Evolutionary conservation across 2,888 invertebrate species (phyloP).

Genomic region (Apamea monoglypha): DNA sequence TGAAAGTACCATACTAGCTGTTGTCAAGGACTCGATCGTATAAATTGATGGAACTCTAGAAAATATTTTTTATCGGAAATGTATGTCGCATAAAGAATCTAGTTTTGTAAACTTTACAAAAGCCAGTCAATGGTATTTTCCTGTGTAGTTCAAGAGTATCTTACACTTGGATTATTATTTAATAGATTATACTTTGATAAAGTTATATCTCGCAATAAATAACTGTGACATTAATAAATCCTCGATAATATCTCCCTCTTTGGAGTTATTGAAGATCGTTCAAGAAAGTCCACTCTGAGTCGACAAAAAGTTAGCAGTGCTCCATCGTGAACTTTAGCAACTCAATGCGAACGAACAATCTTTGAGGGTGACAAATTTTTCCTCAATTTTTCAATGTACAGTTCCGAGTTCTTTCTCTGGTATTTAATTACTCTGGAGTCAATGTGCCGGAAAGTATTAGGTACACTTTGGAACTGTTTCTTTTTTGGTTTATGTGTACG

Average conservation of each 20-base stretch:
- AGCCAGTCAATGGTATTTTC: background rate
- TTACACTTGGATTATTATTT: background rate
- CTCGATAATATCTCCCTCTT: conserved; percentile 51
- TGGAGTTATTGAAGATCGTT: conserved; percentile 58
- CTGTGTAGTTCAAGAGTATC: background rate
- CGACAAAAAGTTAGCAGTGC: conserved; percentile 60
- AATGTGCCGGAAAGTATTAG: conserved; percentile 61
- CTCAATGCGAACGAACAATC: conserved; percentile 63
- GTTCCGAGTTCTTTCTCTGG: conserved; percentile 45
- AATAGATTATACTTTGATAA: conserved; percentile 2
- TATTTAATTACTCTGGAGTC: conserved; percentile 65
- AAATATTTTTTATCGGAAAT: no score
- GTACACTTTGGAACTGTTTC: conserved; percentile 42
- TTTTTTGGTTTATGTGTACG: conserved; percentile 50
- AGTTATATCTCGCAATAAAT: conserved; percentile 28
- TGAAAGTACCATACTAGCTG: background rate
- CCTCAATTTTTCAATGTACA: conserved; percentile 65
- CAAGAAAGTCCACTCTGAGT: conserved; percentile 61
- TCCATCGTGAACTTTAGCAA: conserved; percentile 55
- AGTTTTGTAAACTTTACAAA: background rate
- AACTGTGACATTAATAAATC: conserved; percentile 55
- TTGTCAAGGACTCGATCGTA: background rate
- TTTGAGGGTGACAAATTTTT: conserved; percentile 66
- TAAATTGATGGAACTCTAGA: background rate
- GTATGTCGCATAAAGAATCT: background rate